Conservation (phyloP, 2,113 vertebrate genomes). For the Edolisoma coerulescens region DNA sequence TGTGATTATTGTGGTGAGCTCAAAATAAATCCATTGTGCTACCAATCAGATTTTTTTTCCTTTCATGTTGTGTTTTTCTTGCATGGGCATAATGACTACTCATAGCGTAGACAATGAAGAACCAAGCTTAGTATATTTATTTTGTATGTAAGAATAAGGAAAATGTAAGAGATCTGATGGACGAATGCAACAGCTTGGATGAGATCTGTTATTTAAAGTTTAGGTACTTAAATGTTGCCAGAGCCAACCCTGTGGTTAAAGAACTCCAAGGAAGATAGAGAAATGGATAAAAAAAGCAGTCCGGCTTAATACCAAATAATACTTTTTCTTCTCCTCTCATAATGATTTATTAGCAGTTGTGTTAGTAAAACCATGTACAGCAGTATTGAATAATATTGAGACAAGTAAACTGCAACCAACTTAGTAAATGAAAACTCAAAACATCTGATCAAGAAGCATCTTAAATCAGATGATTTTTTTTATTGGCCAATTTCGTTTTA, state of each 20-base stretch:
- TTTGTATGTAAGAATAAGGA: not conserved
- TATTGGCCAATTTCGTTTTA: not conserved
- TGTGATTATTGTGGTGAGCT: slow-evolving; percentile 15
- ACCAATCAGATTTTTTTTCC: not conserved
- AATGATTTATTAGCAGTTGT: not conserved
- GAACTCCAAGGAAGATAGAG: not conserved
- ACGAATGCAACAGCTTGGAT: not conserved
- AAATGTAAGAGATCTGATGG: not conserved
- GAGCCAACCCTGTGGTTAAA: not conserved
- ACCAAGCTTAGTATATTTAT: not conserved
- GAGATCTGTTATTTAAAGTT: not conserved
- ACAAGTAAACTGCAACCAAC: not conserved
- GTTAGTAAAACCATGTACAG: not conserved
- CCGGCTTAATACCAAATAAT: not conserved
- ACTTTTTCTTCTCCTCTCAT: not conserved
- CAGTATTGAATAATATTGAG: not conserved
- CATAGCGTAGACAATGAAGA: not conserved
- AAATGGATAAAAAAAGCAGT: not conserved
- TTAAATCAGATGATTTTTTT: not conserved
- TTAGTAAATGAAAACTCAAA: not conserved
- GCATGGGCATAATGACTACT: not conserved
- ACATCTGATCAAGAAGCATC: not conserved
- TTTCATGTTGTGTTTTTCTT: not conserved
- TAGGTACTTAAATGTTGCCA: not conserved
- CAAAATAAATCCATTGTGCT: slow-evolving; percentile 3